Evolutionary conservation across 1,140 invertebrate genomes (phyloP), one percentile per base, ranked within the genome.

Genomic region (Hylaeus anthracinus): DNA sequence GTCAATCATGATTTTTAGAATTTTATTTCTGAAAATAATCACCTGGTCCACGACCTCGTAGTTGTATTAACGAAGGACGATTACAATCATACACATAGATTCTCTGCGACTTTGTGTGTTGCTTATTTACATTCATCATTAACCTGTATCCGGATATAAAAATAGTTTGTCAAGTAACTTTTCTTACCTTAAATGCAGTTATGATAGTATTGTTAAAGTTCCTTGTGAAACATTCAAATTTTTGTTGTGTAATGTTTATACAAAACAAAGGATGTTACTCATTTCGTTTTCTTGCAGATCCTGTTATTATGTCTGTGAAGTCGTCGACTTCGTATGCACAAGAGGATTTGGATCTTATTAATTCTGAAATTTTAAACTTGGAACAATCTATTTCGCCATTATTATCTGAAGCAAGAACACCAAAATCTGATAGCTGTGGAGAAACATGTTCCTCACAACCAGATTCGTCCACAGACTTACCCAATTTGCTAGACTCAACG

Each of bases 271-370:
- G 12, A n/a, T 51, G 78, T 5, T 65, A 45, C 1, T 67, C 3
- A 26, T 63, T 84, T 82, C 53, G 73, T 71, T 60, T 64, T 26
- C 26, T 88, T 88, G 14, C 71, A 91, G 90, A 91, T 90, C 88
- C 90, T 45, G 86, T 90, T 9, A 89, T 90, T 55, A 89, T 90
- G 85, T 89, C 87, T 63, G 87, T 90, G 37, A 92, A 91, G 73
- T 79, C 88, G n/a, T 84, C 84, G 15, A 84, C 87, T 43, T 88
- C 88, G 39, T 90, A 91, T 80, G 83, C 88, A 3, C 89, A 91
- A 72, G 90, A 91, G 60, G 90, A 92, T 81, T 81, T 90, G 58
- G 90, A 90, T 83, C 75, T 90, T 41, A 90, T 89, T 8, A 88
- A 90, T 82, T 88, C 89, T 0, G 90, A 91, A 58, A 84, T 90